A percentile compares a stretch with the other conserved stretches of the same genome.
Conservation (phyloP, 2,797 vertebrate species). For the Paramormyrops hopkinsi region DNA sequence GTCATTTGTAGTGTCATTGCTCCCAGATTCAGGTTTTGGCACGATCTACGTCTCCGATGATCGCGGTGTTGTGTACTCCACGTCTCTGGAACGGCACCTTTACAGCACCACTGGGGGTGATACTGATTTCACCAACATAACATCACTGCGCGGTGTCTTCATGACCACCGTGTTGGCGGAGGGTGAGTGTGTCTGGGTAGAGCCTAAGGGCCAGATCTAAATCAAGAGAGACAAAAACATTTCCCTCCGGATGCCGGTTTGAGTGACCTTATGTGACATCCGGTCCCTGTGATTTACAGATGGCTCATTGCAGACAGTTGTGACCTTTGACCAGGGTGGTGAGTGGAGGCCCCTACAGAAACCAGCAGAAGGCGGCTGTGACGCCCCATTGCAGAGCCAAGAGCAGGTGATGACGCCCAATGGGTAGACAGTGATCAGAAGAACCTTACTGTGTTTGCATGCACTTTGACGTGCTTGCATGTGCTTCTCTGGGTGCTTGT, state of each 20-base stretch:
- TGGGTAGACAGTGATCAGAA: background rate
- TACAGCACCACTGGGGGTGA: constrained; percentile 81
- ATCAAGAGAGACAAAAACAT: background rate
- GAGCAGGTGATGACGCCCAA: constrained; percentile 61
- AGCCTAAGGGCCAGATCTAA: background rate
- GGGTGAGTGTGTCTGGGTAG: constrained; percentile 55
- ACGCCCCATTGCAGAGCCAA: constrained; percentile 72
- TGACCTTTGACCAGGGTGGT: constrained; percentile 88
- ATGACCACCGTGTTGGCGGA: constrained; percentile 79
- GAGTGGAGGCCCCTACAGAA: constrained; percentile 79
- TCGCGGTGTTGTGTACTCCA: constrained; percentile 84
- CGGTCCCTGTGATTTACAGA: constrained; percentile 51
- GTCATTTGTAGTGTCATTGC: background rate
- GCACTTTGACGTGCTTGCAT: background rate
- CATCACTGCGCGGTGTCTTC: constrained; percentile 84
- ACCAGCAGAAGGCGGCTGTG: constrained; percentile 76
- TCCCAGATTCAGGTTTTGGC: constrained; percentile 77
- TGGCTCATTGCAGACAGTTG: constrained; percentile 79
- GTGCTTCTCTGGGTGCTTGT: background rate
- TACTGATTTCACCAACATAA: constrained; percentile 90
- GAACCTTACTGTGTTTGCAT: background rate
- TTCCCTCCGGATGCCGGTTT: background rate
- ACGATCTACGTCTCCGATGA: constrained; percentile 91
- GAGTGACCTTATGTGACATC: background rate
- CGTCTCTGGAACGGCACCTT: constrained; percentile 84